Evolutionary conservation across 2,113 vertebrate species (phyloP), one percentile per base, ranked within the genome.

Genomic region (Bagarius yarrelli): DNA sequence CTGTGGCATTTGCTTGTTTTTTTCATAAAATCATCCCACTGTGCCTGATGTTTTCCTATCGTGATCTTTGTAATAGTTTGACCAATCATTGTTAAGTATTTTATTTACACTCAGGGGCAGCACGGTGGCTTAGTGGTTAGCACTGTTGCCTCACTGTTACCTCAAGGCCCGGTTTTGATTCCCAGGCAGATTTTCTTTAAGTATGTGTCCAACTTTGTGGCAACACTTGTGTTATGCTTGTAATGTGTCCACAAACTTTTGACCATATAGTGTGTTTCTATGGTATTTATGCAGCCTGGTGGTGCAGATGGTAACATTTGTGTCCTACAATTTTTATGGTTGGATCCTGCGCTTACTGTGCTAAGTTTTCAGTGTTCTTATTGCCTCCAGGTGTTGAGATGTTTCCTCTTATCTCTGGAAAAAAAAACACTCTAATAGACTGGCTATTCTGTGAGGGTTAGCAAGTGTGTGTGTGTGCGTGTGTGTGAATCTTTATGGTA

Each of bases 21-120:
- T 59, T 80, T 84, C 78, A 59, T 81, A 67, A 53, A 71, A 67
- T 14, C 34, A 47, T 8, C 44, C 44, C 11, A 8, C 11, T 40
- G 36, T 47, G 44, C 11, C 44, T 11, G n/a, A n/a, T 27, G 27
- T 30, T n/a, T 47, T 61, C 40, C 30, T 21, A 16, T 40, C 16
- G 27, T 70, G 8, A 36, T 18, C n/a, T 70, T 82, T 27, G 27
- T 61, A 47, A 36, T 23, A 66, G 21, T 66, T 21, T 55, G 15
- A 47, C 9, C 9, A 47, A 11, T 47, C 9, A 47, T 40, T 3
- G 36, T 40, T 40, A 47, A 1, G 11, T 47, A 9, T 47, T 47
- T 47, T 47, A 47, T 47, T 47, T 47, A 11, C 44, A 47, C 5
- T 47, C 44, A 47, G 44, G n/a, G n/a, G n/a, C n/a, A n/a, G n/a